Base-by-base conservation (phyloP, 2,797 vertebrate genomes). In the Limosa lapponica region DNA sequence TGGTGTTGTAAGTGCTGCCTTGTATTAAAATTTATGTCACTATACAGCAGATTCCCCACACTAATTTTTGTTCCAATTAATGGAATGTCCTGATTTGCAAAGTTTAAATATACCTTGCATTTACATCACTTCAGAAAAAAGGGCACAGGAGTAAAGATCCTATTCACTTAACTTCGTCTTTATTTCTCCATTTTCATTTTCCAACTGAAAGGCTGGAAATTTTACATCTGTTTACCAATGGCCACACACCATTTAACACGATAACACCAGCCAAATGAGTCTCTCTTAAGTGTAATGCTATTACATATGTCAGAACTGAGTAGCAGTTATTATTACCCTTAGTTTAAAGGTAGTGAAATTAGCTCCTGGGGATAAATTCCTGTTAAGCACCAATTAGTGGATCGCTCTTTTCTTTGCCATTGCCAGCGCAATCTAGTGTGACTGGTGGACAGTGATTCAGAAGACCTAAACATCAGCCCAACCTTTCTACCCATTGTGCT, bases 221-320 rank as follows among this genome's bases (percentile, higher is more conserved):
- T 93, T 93, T 94, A 67, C 70, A 77, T 84, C 58, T 95, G 74
- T 95, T 94, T 96, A 94, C 71, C 44, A 89, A 37, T 49, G 67
- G 44, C 59, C 69, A 90, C 48, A 80, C 58, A 57, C 30, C 55
- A 84, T 93, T 94, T 93, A 90, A 82, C 67, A 32, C 0, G 2
- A 19, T 82, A 85, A 73, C 48, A 71, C 15, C 44, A 95, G 73
- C 55, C 90, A 96, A 85, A 95, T 82, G 14, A 69, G 78, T 83
- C 52, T 92, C 65, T 94, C 27, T 51, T 73, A 91, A 79, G 28
- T 67, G n/a, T 73, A 84, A 57, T 84, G 67, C 20, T 80, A 36
- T 67, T 95, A 43, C 1, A 1, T 77, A 64, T 59, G 88, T 91
- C 66, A 84, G 73, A 91, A 72, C 24, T 64, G 43, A 93, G 41